Conservation (phyloP, 2,113 vertebrate genomes). For the Corythaeola cristata region DNA sequence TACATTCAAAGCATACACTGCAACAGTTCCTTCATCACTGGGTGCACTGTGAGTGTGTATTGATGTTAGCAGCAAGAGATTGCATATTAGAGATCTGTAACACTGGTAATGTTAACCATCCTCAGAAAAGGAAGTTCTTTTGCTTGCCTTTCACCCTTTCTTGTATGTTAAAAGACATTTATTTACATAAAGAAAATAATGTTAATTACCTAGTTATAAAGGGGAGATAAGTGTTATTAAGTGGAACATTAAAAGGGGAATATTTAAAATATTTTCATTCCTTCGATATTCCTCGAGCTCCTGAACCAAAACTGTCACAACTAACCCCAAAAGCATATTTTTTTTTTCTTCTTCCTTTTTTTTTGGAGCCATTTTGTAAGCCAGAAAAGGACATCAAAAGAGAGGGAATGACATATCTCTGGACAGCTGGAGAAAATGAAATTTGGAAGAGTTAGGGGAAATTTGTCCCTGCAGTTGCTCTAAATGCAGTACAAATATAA, state of each 20-base stretch:
- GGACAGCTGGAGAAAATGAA: slow-evolving; percentile 14
- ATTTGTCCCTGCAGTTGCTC: slow-evolving; percentile 35
- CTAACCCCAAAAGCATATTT: background rate
- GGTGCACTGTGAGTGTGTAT: slow-evolving; percentile 19
- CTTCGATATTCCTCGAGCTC: background rate
- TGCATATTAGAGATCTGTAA: background rate
- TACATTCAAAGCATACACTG: slow-evolving; percentile 53
- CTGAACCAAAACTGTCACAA: background rate
- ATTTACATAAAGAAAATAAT: background rate
- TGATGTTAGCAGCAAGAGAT: slow-evolving; percentile 56
- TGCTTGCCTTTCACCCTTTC: background rate
- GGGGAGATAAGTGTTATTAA: background rate
- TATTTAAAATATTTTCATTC: background rate
- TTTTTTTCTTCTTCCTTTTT: background rate
- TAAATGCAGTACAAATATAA: slow-evolving; percentile 34
- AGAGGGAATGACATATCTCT: background rate
- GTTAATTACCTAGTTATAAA: background rate
- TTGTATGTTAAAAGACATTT: background rate
- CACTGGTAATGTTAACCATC: background rate
- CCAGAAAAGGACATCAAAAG: background rate
- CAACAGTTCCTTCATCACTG: slow-evolving; percentile 50
- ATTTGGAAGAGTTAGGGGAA: slow-evolving; percentile 4
- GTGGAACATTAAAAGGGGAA: background rate
- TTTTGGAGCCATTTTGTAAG: background rate
- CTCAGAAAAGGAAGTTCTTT: background rate